Base-by-base conservation (phyloP, 2,797 vertebrate genomes). In the Siniperca obscura region DNA sequence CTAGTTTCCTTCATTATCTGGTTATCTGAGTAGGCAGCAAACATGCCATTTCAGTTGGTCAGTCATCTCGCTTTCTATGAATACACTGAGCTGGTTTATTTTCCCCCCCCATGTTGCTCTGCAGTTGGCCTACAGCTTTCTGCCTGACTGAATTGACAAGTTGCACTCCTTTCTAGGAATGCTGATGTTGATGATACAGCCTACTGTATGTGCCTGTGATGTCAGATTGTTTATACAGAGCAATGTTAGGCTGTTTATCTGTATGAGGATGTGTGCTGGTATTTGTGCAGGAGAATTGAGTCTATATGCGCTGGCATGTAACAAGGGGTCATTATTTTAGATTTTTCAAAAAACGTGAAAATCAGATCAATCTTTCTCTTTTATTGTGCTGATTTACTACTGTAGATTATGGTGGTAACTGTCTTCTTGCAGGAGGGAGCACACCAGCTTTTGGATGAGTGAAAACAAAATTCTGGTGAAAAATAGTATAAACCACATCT, bases 121-220 rank as follows among this genome's bases (percentile, higher is more conserved):
- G 90, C 89, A 86, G 92, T 93, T 93, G 92, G 90, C 92, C 94
- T 92, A 93, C 91, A 94, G 95, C 89, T 93, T 94, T 95, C 94
- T 90, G 90, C 93, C 81, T 91, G 91, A 72, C 83, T 95, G 92
- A 93, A 77, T 87, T 72, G 77, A 89, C 85, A 91, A 91, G 81
- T 89, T 83, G 87, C 70, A 38, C 80, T 71, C 79, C 86, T 90
- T 84, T 92, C 84, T 61, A 91, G 86, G 91, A 93, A 90, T 82
- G 85, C 84, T 82, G 90, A 90, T 87, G 85, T 79, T 79, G 82
- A 85, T 69, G 74, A 81, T 85, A 50, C 74, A 71, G 80, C 53
- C 40, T 46, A 21, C 73, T 85, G 38, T 61, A 21, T 69, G 76
- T 79, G 70, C 75, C 48, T 78, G 62, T 30, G 40, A 27, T 81